Evolutionary conservation across 1,140 invertebrate genomes (phyloP).

Genomic region (Tigriopus japonicus): DNA sequence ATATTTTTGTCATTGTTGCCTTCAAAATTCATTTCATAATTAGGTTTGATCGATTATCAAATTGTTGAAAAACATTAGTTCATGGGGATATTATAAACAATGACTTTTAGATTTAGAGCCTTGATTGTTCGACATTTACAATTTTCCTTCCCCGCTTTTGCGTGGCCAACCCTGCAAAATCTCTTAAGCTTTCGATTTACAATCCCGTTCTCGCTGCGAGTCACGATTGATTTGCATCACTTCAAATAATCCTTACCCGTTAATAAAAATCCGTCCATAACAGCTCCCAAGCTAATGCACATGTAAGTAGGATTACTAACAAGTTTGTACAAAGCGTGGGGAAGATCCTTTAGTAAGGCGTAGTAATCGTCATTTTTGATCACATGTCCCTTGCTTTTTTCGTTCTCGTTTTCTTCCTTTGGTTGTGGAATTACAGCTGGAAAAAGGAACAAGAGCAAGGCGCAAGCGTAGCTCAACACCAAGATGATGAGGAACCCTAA

Average conservation of each 20-base stretch:
- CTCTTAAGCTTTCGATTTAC: too few relatives aligned
- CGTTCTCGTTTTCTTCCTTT: slow-evolving; percentile 32
- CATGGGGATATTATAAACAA: too few relatives aligned
- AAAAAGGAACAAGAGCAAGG: slow-evolving; percentile 26
- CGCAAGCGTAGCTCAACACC: slow-evolving; percentile 43
- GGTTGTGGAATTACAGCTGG: slow-evolving; percentile 23
- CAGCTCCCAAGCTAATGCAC: slow-evolving; percentile 53
- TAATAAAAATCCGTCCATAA: slow-evolving; percentile 52
- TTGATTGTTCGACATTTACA: too few relatives aligned
- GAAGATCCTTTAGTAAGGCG: slow-evolving; percentile 31
- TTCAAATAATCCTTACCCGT: too few relatives aligned
- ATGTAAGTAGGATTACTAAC: slow-evolving; percentile 56
- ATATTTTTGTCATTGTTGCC: too few relatives aligned
- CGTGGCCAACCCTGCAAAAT: too few relatives aligned
- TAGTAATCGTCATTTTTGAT: slow-evolving; percentile 16
- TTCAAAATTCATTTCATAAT: too few relatives aligned
- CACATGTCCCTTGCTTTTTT: slow-evolving; percentile 32
- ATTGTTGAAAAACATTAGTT: too few relatives aligned
- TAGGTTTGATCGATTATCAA: too few relatives aligned
- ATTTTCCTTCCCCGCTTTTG: too few relatives aligned
- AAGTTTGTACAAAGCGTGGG: slow-evolving; percentile 40
- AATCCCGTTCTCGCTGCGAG: too few relatives aligned
- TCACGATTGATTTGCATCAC: background rate
- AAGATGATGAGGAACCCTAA: slow-evolving; percentile 70
- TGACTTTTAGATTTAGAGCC: too few relatives aligned